Base-by-base conservation (phyloP, 2,797 vertebrate species). In the Gastrophryne carolinensis region DNA sequence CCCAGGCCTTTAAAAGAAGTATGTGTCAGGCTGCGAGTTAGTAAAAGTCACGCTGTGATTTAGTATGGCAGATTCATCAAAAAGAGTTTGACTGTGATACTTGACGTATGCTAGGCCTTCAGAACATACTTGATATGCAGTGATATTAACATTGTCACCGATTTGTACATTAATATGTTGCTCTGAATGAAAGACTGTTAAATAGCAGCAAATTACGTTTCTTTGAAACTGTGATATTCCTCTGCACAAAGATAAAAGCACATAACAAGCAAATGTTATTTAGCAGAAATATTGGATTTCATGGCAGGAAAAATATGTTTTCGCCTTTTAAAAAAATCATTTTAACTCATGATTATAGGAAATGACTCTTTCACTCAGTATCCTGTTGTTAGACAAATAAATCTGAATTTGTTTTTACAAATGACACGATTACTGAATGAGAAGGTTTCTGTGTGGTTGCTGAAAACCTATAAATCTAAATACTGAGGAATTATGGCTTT, bases 1-100 rank as follows among this genome's bases (percentile, higher is more conserved):
- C 75, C 60, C 75, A 23, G 35, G 63, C 75, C 75, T 72, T 78
- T 78, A 78, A 78, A 78, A 78, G 68, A 78, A 78, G 72, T 72
- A 41, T 66, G 75, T 56, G 39, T 62, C 19, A 15, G 53, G 68
- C 62, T 64, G 60, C 66, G 60, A 64, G 67, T 69, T 77, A 63
- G 68, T 65, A 52, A 78, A 78, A 58, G 62, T 70, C 75, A 78
- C 66, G 75, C 75, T 78, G 75, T 78, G 75, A 78, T 72, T 78
- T 72, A 78, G 75, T 64, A 32, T 78, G 75, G 62, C 75, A 72
- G 75, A 78, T 78, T 71, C 75, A 72, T 78, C 75, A 72, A 78
- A 78, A 78, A 72, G 68, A 72, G 68, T 78, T 78, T 65, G 52
- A 52, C 37, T 60, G 75, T 32, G 61, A 78, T 61, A 35, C 34